phyloP scores from a whole-genome alignment of 2,113 vertebrate genomes.

The Corythornis cristatus region DNA sequence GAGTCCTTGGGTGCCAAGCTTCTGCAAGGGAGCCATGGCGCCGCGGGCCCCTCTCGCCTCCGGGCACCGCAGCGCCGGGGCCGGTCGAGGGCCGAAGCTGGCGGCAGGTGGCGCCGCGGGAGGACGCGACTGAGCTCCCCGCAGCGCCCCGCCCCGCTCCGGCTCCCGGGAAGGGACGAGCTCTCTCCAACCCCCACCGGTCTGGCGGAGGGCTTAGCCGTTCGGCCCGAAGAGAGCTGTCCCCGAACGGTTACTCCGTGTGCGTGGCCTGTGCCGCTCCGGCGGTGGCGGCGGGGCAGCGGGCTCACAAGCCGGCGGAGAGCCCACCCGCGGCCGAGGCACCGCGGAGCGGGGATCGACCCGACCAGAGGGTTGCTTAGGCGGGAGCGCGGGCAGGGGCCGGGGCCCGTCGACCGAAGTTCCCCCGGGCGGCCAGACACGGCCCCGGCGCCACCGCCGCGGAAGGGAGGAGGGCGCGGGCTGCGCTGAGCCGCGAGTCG shows the following conservation, averaged over 20 bases:
- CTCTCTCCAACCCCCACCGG: neutral
- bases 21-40: neutral
- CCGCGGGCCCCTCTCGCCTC: neutral
- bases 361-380: too few species aligned
- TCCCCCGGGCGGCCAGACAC: too few species aligned
- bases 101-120: neutral
- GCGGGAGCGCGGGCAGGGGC: neutral
- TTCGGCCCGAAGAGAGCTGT: too few species aligned
- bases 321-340: neutral
- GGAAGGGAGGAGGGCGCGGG: neutral
- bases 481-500: neutral
- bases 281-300: neutral
- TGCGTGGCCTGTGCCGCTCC: neutral
- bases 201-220: neutral
- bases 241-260: too few species aligned
- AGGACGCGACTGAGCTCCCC: neutral
- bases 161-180: neutral
- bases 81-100: neutral
- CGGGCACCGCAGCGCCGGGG: too few species aligned
- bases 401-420: too few species aligned
- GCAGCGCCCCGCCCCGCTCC: neutral
- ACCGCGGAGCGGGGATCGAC: neutral
- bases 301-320: neutral
- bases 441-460: neutral
- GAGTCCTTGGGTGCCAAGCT: accelerated